Percentiles rank a stretch among this genome's conserved stretches.
Conservation (phyloP, 1,140 invertebrate genomes). For the Papilio polyxenes region DNA sequence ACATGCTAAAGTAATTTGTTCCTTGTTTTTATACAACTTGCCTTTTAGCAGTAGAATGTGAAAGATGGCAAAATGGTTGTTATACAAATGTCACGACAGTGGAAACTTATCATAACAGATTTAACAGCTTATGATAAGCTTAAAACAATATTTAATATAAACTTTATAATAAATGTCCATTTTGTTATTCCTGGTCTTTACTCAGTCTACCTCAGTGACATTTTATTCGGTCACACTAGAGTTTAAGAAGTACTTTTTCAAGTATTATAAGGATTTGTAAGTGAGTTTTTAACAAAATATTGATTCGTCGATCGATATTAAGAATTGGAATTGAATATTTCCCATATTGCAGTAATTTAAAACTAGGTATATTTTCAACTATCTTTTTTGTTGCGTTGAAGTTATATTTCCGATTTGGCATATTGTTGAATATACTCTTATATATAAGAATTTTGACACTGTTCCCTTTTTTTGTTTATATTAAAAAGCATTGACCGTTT, state of each 20-base stretch:
- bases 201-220: constrained; percentile 37
- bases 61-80: no score
- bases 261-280: constrained; percentile 19
- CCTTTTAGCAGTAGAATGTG: no score
- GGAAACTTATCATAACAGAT: no score
- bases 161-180: constrained; percentile 30
- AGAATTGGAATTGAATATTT: no score
- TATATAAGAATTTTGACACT: background rate
- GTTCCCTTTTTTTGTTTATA: background rate
- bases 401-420: background rate
- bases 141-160: background rate
- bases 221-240: constrained; percentile 9
- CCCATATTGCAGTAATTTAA: background rate
- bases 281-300: background rate
- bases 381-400: background rate
- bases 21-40: background rate
- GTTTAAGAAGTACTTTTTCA: constrained; percentile 11
- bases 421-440: background rate
- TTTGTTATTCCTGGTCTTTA: constrained; percentile 28
- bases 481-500: constrained; percentile 18
- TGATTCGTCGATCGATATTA: background rate
- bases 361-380: background rate
- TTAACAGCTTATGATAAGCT: no score
- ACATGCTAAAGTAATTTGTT: constrained; percentile 39
- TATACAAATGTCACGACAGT: no score